Base-by-base conservation (phyloP, 2,888 invertebrate species). In the Nomada hirtipes region DNA sequence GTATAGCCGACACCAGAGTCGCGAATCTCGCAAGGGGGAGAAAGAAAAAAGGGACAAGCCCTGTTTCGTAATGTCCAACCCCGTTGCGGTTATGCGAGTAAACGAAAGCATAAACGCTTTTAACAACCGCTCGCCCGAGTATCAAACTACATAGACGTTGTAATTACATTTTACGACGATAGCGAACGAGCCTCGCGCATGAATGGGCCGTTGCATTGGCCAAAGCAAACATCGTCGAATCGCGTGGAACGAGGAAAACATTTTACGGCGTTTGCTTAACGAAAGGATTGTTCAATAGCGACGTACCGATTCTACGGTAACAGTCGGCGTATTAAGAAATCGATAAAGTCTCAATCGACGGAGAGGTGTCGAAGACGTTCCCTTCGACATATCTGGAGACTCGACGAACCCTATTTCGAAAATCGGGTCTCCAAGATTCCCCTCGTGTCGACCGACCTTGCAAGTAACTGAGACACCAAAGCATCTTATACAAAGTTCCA, bases 151-250 rank as follows among this genome's bases (percentile, higher is more conserved):
- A 36, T 78, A 80, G 80, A 80, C 80, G 50, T 73, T 53, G 72
- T 78, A 80, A 80, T 78, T 80, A 72, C 71, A 57, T 52, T 68
- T 72, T 68, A 72, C 68, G 74, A 65, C 65, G 47, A 42, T 60
- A 23, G 52, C 36, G 26, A 63, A 26, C 44, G 29, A 55, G 47
- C 65, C 52, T 63, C 61, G 26, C 50, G 20, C 68, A 44, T 26
- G 55, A 18, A 50, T 13, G 15, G 10, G 23, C 9, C 63, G 55
- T 63, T 47, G 53, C 26, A 29, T 50, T 50, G 11, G 52, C 20
- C 47, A 18, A 63, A 53, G 63, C 53, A 65, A 79, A 78, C 77
- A 44, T 29, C 68, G 11, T 50, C 18, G 65, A 60, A 36, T 36
- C 26, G 36, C 29, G 47, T 67, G 26, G 61, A 36, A 20, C 9